Evolutionary conservation across 2,888 invertebrate genomes (phyloP), one percentile per base, ranked within the genome.

Genomic region (Cephus pygmeus): DNA sequence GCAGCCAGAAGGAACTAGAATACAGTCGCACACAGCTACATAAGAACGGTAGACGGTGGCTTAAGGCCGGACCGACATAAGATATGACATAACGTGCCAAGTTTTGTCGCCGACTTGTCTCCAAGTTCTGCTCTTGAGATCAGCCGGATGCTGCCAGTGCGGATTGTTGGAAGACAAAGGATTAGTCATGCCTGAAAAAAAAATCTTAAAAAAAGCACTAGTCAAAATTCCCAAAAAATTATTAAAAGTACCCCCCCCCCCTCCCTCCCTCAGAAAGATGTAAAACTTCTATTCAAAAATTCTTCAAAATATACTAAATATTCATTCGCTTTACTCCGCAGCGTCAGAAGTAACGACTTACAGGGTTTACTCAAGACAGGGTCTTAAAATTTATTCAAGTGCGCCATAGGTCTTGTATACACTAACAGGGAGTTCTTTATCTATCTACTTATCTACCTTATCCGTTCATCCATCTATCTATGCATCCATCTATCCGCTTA

Each of bases 21-120:
- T 9, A 56, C 23, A 56, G 9, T 23, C 56, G 9, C 23, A 0
- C 56, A 2, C 56, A 56, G 56, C 23, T 56, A 23, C 56, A 56
- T 6, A 0, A 23, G 9, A 56, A 71, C 31, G n/a, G 4, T 3
- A 34, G 12, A 31, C 71, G 4, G 23, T 11, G 31, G 12, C 74
- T 36, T 34, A 35, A 75, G 69, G 69, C 12, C 76, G 69, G 69
- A 31, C 34, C 77, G 79, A 69, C 80, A 79, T 75, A 77, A 85
- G 81, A 80, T 83, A 79, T 89, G 87, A 88, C 86, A 88, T 88
- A 88, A 89, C 85, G 85, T 82, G 81, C 81, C 79, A 83, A 88
- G 88, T 88, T 89, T 89, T 89, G 88, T 89, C 89, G 89, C 88
- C 88, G 83, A 76, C 80, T 81, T 87, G 89, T 89, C 88, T 89